A percentile compares a stretch with the other conserved stretches of the same genome.
Evolutionary conservation across 1,140 invertebrate genomes (phyloP).

Genomic region (Coptotermes formosanus): DNA sequence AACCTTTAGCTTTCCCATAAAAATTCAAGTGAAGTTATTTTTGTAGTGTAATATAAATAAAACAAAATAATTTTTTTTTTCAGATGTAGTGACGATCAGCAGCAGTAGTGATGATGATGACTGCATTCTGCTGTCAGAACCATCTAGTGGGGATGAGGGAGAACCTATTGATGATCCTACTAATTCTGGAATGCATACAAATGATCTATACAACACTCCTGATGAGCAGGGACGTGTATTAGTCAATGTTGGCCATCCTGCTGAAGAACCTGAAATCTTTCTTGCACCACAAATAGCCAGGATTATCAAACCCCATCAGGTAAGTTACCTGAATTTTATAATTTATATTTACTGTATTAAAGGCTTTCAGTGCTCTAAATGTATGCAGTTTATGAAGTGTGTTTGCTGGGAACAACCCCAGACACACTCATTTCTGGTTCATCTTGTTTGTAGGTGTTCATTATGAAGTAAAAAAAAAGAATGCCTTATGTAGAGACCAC

Average conservation of each 20-base stretch:
- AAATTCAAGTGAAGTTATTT: constrained; percentile 35
- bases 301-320: constrained; percentile 93
- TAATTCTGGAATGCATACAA: constrained; percentile 77
- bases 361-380: not conserved
- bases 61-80: constrained; percentile 43
- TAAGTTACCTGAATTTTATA: constrained; percentile 38
- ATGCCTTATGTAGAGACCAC: too few relatives aligned
- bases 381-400: not conserved
- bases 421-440: not conserved
- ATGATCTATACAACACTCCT: constrained; percentile 88
- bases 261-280: constrained; percentile 90
- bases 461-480: too few relatives aligned
- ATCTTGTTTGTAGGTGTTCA: not conserved
- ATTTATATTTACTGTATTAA: not conserved
- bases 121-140: constrained; percentile 76
- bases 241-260: constrained; percentile 94
- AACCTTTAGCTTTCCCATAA: too few relatives aligned
- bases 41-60: constrained; percentile 38
- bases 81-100: constrained; percentile 61
- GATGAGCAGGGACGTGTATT: constrained; percentile 90
- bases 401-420: not conserved
- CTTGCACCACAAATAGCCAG: constrained; percentile 89
- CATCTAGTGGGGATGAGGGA: constrained; percentile 56
- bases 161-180: constrained; percentile 63
- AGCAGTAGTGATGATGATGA: constrained; percentile 72